Conservation (phyloP, 2,113 vertebrate genomes). For the Nibea albiflora region DNA sequence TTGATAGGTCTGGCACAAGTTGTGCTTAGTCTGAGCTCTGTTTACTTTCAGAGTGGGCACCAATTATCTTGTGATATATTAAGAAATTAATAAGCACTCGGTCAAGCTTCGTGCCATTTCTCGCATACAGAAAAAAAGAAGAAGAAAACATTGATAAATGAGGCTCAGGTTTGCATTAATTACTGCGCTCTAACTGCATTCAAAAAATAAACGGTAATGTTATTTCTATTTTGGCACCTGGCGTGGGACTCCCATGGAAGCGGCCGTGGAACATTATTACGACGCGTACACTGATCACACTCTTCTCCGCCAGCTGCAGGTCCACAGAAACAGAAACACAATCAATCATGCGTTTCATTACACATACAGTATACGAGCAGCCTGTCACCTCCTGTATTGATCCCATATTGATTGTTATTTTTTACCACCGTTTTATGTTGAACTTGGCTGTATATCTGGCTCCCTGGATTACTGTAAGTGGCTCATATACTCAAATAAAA, state of each 20-base stretch:
- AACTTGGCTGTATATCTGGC: not conserved
- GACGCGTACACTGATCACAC: slow-evolving; percentile 32
- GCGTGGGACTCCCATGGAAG: slow-evolving; percentile 38
- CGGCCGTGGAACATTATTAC: slow-evolving; percentile 18
- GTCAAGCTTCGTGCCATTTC: slow-evolving; percentile 37
- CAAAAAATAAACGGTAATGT: slow-evolving; percentile 63
- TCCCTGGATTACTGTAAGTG: slow-evolving; percentile 17
- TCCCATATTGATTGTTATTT: slow-evolving; percentile 31
- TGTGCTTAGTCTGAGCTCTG: slow-evolving; percentile 11
- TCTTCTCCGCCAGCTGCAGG: slow-evolving; percentile 54
- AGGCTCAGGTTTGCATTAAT: slow-evolving; percentile 57
- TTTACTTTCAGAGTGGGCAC: slow-evolving; percentile 42
- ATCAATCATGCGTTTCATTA: slow-evolving; percentile 1
- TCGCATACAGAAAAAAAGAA: slow-evolving; percentile 24
- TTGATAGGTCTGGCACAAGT: slow-evolving; percentile 33
- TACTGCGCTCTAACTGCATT: slow-evolving; percentile 37
- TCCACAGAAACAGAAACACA: slow-evolving; percentile 20
- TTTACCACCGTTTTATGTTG: slow-evolving; percentile 15
- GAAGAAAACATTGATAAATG: slow-evolving; percentile 56
- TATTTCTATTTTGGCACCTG: slow-evolving; percentile 55
- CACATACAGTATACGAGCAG: not conserved
- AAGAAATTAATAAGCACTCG: slow-evolving; percentile 59
- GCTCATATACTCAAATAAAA: not conserved
- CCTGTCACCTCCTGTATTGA: slow-evolving; percentile 32
- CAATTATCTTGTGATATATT: slow-evolving; percentile 61